Conservation (phyloP, 2,888 invertebrate genomes). For the Xestia ashworthii region DNA sequence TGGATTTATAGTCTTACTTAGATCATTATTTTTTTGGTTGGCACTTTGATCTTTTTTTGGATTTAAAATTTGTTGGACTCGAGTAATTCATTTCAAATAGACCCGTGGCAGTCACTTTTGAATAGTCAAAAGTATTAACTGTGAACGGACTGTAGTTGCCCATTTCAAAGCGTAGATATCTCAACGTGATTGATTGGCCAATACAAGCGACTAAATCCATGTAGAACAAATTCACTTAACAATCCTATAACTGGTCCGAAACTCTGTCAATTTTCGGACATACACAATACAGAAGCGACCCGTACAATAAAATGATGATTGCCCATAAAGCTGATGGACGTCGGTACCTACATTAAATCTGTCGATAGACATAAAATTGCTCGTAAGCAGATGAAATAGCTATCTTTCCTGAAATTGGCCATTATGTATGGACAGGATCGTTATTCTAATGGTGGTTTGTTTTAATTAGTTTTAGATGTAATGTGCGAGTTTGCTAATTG, state of each 20-base stretch:
- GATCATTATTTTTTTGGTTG: too few relatives aligned
- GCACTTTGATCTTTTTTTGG: too few relatives aligned
- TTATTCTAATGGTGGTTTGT: conserved; percentile 45
- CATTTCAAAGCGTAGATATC: neutral
- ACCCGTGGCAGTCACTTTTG: neutral
- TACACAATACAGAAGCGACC: conserved; percentile 16
- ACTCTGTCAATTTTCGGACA: conserved; percentile 13
- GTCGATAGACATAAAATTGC: conserved; percentile 58
- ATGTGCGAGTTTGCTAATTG: too few relatives aligned
- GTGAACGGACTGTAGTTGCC: neutral
- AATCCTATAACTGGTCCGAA: neutral
- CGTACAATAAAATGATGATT: conserved; percentile 54
- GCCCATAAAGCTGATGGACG: conserved; percentile 62
- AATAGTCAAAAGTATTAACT: neutral
- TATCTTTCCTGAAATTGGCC: conserved; percentile 55
- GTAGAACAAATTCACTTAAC: neutral
- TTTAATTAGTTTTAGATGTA: conserved; percentile 31
- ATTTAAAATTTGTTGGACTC: too few relatives aligned
- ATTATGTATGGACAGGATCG: conserved; percentile 37
- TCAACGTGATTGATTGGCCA: neutral
- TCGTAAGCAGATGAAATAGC: conserved; percentile 56
- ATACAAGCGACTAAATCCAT: neutral
- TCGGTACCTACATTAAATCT: conserved; percentile 50
- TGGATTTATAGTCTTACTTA: neutral
- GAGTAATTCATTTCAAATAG: too few relatives aligned